A percentile compares a stretch with the other conserved stretches of the same genome.
phyloP scores from a whole-genome alignment of 2,113 vertebrate species.

The Heterotis niloticus region DNA sequence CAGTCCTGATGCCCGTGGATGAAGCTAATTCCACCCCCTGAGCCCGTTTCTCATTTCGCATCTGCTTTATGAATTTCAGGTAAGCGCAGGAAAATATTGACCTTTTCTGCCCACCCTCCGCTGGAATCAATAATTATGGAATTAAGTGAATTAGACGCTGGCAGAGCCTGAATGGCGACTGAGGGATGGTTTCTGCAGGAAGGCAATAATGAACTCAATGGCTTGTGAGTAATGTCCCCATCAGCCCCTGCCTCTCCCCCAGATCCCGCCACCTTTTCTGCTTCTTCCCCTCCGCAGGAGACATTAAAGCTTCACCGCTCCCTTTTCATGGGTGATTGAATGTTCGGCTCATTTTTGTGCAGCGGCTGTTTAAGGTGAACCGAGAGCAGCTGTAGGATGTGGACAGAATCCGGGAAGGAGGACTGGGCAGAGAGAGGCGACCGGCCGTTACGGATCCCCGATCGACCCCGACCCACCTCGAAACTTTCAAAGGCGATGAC shows the following conservation, averaged over 20 bases:
- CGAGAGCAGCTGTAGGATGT: not conserved
- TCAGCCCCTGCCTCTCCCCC: slow-evolving; percentile 1
- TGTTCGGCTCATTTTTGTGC: not conserved
- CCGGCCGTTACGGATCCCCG: not conserved
- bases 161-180: slow-evolving; percentile 30
- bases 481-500: not conserved
- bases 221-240: slow-evolving; percentile 40
- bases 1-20: too few species aligned
- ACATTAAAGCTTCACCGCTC: slow-evolving; percentile 35
- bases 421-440: not conserved
- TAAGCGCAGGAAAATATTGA: slow-evolving; percentile 28
- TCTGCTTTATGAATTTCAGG: slow-evolving; percentile 21
- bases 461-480: not conserved
- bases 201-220: slow-evolving; percentile 48
- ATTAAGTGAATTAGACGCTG: slow-evolving; percentile 50
- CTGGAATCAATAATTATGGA: slow-evolving; percentile 51
- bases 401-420: not conserved
- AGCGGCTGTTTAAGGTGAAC: slow-evolving; percentile 19
- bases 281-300: slow-evolving; percentile 10
- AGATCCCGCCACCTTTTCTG: not conserved
- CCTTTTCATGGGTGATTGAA: slow-evolving; percentile 20
- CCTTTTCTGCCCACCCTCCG: slow-evolving; percentile 42
- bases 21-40: too few species aligned
- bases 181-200: slow-evolving; percentile 52
- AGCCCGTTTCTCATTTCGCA: too few species aligned